Evolutionary conservation across 2,888 invertebrate species (phyloP).

Genomic region (Drosophila algonquin): DNA sequence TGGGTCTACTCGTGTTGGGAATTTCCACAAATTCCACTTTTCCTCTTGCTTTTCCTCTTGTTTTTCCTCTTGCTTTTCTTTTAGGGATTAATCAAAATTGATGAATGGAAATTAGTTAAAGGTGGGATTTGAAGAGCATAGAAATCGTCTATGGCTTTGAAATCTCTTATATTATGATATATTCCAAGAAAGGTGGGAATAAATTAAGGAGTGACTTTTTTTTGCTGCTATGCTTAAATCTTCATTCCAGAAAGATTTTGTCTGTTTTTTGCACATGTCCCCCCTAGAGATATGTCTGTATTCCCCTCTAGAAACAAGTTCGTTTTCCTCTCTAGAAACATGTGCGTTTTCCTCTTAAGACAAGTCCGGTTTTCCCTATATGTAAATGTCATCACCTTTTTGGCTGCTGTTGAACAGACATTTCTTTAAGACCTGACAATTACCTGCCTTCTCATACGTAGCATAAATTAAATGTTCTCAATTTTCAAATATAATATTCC

Average conservation of each 20-base stretch:
- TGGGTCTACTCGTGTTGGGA: conserved; percentile 35
- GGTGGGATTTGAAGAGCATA: conserved; percentile 15
- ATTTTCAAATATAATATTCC: conserved; percentile 5
- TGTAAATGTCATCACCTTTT: not conserved
- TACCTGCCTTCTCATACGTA: not conserved
- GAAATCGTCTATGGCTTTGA: not conserved
- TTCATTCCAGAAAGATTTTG: not conserved
- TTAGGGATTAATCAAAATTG: conserved; percentile 48
- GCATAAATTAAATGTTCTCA: conserved; percentile 21
- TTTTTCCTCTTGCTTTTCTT: not conserved
- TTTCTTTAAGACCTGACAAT: not conserved
- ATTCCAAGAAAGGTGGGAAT: not conserved
- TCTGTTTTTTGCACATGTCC: not conserved
- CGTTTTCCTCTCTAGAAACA: no score
- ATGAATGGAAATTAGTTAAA: conserved; percentile 41
- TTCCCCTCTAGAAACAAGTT: no score
- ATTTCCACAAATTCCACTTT: conserved; percentile 17
- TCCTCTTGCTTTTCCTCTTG: no score
- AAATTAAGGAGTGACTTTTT: not conserved
- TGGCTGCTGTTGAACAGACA: not conserved
- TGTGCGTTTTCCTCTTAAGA: no score
- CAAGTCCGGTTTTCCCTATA: not conserved
- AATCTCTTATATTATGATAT: not conserved
- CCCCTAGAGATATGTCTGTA: no score
- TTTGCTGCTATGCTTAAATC: no score